These are phyloP conservation scores for Yponomeuta sedellus DNA, from an alignment of 2,888 invertebrate genomes.

Conservation along the genomic window DNA sequence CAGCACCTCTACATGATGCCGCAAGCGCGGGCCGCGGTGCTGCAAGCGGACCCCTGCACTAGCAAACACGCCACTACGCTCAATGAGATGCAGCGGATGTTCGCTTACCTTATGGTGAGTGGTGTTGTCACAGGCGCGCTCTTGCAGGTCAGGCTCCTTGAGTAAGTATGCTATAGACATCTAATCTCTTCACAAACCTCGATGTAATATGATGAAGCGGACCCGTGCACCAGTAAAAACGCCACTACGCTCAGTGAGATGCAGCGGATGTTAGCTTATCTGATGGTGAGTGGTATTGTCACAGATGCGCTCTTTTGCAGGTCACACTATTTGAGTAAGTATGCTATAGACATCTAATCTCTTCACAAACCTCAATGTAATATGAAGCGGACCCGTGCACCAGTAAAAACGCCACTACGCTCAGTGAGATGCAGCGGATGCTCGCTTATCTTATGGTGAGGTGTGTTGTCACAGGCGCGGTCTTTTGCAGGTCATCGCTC, in stretches of 20 bases:
- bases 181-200: no score
- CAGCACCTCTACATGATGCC: conserved; percentile 99
- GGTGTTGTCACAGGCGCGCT: background rate
- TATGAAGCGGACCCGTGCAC: conserved; percentile 84
- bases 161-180: no score
- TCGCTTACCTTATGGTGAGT: conserved; percentile 89
- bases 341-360: no score
- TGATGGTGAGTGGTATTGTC: conserved; percentile 74
- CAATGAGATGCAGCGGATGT: conserved; percentile 94
- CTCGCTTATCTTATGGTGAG: conserved; percentile 91
- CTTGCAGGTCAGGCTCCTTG: no score
- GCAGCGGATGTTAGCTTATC: conserved; percentile 96
- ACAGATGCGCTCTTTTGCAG: no score
- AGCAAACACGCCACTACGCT: conserved; percentile 89
- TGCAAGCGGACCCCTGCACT: conserved; percentile 84
- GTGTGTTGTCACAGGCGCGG: conserved; percentile 1
- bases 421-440: conserved; percentile 94
- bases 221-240: conserved; percentile 86
- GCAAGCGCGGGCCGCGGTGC: conserved; percentile 89
- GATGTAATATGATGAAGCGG: no score
- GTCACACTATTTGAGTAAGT: no score
- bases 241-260: conserved; percentile 89
- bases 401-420: conserved; percentile 87
- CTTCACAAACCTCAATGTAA: no score
- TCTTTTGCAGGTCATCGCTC: no score